A percentile compares a stretch with the other conserved stretches of the same genome.
Evolutionary conservation across 2,888 invertebrate genomes (phyloP).

Genomic region (Dryobotodes eremita): DNA sequence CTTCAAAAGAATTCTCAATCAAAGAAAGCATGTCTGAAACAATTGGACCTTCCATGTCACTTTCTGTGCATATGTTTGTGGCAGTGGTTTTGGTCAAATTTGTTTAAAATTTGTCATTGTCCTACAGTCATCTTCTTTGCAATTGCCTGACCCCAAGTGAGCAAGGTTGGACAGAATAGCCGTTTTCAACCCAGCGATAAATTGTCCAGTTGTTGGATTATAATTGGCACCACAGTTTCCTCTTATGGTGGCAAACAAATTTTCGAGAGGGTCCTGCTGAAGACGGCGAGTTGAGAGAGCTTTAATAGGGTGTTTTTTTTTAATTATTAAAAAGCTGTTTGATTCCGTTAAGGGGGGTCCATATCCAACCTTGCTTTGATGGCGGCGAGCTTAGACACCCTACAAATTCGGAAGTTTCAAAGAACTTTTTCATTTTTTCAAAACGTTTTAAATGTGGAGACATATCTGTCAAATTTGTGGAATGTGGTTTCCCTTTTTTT

Average conservation of each 20-base stretch:
- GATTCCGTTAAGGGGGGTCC: neutral
- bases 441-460: neutral
- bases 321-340: neutral
- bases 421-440: neutral
- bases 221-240: conserved; percentile 12
- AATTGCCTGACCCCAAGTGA: conserved; percentile 4
- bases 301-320: neutral
- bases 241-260: conserved; percentile 42
- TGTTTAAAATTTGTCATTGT: neutral
- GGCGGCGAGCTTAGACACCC: conserved; percentile 1
- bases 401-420: neutral
- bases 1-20: conserved; percentile 1
- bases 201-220: conserved; percentile 7
- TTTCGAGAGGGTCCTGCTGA: conserved; percentile 17
- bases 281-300: neutral
- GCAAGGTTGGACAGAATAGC: conserved; percentile 3
- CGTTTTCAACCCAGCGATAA: conserved; percentile 1
- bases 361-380: conserved; percentile 1
- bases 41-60: neutral
- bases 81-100: neutral
- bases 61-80: conserved; percentile 2
- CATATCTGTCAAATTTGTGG: neutral
- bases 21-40: conserved; percentile 4
- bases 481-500: conserved; percentile 2
- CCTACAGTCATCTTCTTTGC: neutral